phyloP scores from a whole-genome alignment of 2,113 vertebrate genomes.

The Seriola dumerili region DNA sequence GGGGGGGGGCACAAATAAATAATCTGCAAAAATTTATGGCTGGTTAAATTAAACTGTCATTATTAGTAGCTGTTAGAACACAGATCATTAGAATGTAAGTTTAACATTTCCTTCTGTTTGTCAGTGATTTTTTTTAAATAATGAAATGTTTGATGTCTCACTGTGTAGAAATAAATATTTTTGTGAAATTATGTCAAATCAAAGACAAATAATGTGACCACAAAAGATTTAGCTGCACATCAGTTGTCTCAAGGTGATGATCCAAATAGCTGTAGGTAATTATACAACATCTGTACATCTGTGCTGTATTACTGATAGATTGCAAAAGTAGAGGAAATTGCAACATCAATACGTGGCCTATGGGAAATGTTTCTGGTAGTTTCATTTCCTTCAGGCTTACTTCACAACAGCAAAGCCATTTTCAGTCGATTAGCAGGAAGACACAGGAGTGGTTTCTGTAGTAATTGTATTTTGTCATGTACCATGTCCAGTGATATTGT shows the following conservation, averaged over 20 bases:
- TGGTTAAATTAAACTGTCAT: neutral
- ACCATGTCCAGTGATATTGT: neutral
- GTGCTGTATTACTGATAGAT: conserved; percentile 10
- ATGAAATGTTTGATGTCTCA: neutral
- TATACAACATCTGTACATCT: conserved; percentile 10
- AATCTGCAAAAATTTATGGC: neutral
- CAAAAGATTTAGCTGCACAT: neutral
- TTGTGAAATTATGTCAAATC: neutral
- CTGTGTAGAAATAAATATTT: neutral
- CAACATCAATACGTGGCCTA: conserved; percentile 39
- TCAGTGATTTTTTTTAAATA: neutral
- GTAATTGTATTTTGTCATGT: conserved; percentile 5
- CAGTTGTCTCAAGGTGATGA: neutral
- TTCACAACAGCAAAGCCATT: neutral
- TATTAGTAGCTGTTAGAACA: neutral
- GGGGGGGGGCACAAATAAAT: neutral
- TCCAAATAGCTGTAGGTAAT: neutral
- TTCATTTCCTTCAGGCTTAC: conserved; percentile 68
- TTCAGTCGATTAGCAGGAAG: conserved; percentile 10
- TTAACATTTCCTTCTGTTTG: neutral
- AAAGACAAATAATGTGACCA: neutral
- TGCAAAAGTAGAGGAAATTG: conserved; percentile 65
- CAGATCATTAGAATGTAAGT: neutral
- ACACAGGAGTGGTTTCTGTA: neutral
- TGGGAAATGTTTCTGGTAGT: conserved; percentile 53